phyloP scores from a whole-genome alignment of 2,888 invertebrate species.

The Andrena marginata region DNA sequence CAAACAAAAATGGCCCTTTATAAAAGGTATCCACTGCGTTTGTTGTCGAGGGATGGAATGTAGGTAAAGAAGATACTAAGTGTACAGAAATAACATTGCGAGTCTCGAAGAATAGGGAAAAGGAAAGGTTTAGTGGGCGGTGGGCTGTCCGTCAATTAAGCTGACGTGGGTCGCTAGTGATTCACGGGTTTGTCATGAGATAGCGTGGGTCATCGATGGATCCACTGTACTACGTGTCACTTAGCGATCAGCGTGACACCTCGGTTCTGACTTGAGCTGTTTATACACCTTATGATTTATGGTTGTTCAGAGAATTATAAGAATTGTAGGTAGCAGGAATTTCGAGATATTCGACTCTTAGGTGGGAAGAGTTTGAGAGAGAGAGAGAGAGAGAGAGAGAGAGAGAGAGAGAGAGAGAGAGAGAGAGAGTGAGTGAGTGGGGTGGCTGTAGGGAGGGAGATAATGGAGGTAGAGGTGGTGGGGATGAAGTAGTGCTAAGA shows the following conservation, averaged over 20 bases:
- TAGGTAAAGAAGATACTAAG: no score
- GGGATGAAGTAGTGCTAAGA: no score
- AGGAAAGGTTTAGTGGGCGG: conserved; percentile 15
- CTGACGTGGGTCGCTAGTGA: background rate
- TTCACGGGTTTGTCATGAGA: background rate
- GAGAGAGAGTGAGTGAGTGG: no score
- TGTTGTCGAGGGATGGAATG: no score
- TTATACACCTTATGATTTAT: background rate
- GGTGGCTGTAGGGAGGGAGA: no score
- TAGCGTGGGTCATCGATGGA: background rate
- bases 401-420: no score
- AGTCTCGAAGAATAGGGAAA: background rate
- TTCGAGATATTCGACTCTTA: no score
- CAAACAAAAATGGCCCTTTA: no score
- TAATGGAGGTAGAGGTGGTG: no score
- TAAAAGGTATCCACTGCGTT: no score
- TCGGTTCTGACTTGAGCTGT: background rate
- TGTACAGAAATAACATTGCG: background rate
- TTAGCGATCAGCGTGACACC: conserved; percentile 8
- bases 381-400: no score
- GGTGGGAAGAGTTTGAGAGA: background rate
- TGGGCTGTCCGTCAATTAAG: conserved; percentile 7
- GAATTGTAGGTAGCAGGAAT: no score
- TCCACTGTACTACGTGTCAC: conserved; percentile 16
- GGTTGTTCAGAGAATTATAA: background rate